Evolutionary conservation across 2,888 invertebrate genomes (phyloP).

Genomic region (Amphipoea oculea): DNA sequence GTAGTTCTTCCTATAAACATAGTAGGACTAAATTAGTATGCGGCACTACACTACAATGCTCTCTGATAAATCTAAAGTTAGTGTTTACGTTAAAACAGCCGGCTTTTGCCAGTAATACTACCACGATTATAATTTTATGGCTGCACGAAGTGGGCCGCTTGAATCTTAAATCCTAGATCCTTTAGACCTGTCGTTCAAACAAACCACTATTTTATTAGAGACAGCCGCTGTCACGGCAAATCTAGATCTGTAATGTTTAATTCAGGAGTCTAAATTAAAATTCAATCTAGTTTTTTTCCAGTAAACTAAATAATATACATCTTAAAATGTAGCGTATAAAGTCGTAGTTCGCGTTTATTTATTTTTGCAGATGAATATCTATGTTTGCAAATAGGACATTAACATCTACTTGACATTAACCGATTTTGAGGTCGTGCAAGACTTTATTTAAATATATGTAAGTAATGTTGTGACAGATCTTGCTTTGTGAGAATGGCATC

Average conservation of each 20-base stretch:
- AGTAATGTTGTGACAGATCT: conserved; percentile 23
- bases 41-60: conserved; percentile 29
- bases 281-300: background rate
- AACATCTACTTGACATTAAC: conserved; percentile 62
- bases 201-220: conserved; percentile 11
- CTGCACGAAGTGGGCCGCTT: conserved; percentile 13
- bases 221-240: conserved; percentile 12
- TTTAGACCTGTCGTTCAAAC: conserved; percentile 17
- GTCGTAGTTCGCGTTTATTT: conserved; percentile 6
- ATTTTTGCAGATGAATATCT: conserved; percentile 7
- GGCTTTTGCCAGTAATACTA: conserved; percentile 41
- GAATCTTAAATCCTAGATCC: conserved; percentile 33
- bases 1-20: conserved; percentile 14
- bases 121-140: conserved; percentile 36
- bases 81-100: conserved; percentile 42
- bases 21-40: conserved; percentile 48
- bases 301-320: background rate
- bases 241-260: conserved; percentile 37
- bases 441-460: conserved; percentile 19
- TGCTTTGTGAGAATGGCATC: conserved; percentile 11
- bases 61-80: conserved; percentile 36
- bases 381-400: conserved; percentile 58
- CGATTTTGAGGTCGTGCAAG: conserved; percentile 52
- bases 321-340: conserved; percentile 4
- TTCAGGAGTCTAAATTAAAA: conserved; percentile 38